Evolutionary conservation across 2,888 invertebrate genomes (phyloP), one percentile per base, ranked within the genome.

Genomic region (Aethes cnicana): DNA sequence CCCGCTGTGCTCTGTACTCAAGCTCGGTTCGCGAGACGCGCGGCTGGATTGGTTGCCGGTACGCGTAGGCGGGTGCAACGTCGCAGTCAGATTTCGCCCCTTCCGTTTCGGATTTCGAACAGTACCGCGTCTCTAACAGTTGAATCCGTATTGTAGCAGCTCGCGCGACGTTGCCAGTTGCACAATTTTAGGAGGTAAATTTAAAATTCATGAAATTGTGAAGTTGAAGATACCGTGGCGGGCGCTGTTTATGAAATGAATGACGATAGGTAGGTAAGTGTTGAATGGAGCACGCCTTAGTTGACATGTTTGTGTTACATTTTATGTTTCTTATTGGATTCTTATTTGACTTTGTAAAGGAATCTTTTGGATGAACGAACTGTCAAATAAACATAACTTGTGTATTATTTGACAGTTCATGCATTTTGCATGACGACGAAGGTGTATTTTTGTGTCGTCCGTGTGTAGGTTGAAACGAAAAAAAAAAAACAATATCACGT

Each of bases 101-200:
- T 78, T 79, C 80, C 57, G 73, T 7, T 44, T 74, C 72, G 71
- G 66, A 52, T 58, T 66, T 69, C 64, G 67, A 73, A 71, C 85
- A 86, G 87, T 84, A 68, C 77, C 80, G 83, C 72, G 83, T 73
- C 77, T 72, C 79, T 73, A 85, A 84, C 87, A 87, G 88, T 84
- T 85, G 84, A 84, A 86, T 84, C 81, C 84, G 82, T 77, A 74
- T 81, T 81, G 79, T 78, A 74, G 79, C 80, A 70, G 80, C 63
- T 54, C 59, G 63, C 70, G 83, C 81, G 77, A 75, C 82, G 81
- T 78, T 79, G 79, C 83, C 84, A 77, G 76, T 70, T 77, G 68
- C 72, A 68, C 69, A 70, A 70, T 69, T 28, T 9, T 75, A 77
- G 73, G 81, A 88, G 87, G 87, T 87, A 87, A 84, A 77, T 72